Base-by-base conservation (phyloP, 2,113 vertebrate species). In the Calonectris borealis region DNA sequence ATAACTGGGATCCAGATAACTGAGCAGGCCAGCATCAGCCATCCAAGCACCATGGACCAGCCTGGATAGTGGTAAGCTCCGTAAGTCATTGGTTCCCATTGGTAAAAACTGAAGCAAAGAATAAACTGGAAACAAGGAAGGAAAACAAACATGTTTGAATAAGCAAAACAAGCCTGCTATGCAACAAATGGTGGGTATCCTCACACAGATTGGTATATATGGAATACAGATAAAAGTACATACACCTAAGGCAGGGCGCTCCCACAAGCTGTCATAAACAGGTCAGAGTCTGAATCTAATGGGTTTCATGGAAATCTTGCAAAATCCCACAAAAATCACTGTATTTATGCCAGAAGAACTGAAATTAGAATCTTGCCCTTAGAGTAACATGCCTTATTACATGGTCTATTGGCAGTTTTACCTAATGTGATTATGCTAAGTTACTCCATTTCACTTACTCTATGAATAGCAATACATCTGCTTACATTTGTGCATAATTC, bases 1-100 rank as follows among this genome's bases (percentile, higher is more conserved):
- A 99, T 99, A 85, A 99, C 98, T 10, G 99, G 99, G 96, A 99
- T 99, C 99, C 99, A 99, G 96, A 99, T 99, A 89, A 99, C 99
- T 3, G 99, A 99, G 95, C 99, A 99, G 97, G 98, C 98, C 60
- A 99, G 98, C 99, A 99, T 99, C 70, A 99, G 98, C 99, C 99
- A 99, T 36, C 99, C 99, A 2, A 99, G 76, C 51, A 99, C 98
- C 99, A 99, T 99, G 89, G 99, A 99, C 99, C 99, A 99, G 97
- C 98, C 98, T 6, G 99, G 99, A 94, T 99, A 99, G 92, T 98
- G 99, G 97, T 99, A 99, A 88, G 98, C 98, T 94, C 99, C 99
- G 0, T 99, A 99, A 13, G 99, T 99, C 99, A 99, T 99, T 24
- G 98, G 99, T 51, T 99, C 99, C 99, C 99, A 99, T 92, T 99